Conservation (phyloP, 1,140 invertebrate species). For the Pogonomyrmex barbatus region DNA sequence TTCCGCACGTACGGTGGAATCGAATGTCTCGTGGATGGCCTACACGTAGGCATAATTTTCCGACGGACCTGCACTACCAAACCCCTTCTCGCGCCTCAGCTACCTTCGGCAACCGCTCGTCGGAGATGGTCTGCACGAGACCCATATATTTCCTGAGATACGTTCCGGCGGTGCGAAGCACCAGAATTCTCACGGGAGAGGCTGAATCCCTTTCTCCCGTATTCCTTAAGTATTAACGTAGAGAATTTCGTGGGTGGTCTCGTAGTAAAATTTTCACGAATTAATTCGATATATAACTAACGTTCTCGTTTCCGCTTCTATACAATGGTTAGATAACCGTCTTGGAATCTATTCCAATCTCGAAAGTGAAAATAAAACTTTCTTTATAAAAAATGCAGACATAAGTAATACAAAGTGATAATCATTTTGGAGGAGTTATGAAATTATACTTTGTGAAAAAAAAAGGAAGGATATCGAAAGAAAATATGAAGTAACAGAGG, state of each 20-base stretch:
- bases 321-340: too few relatives aligned
- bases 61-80: neutral
- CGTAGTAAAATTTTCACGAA: slow-evolving; percentile 51
- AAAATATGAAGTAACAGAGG: neutral
- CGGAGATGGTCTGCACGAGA: slow-evolving; percentile 46
- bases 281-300: slow-evolving; percentile 46
- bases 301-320: neutral
- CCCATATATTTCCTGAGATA: slow-evolving; percentile 62
- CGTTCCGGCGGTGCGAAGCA: slow-evolving; percentile 36
- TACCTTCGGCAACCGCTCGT: slow-evolving; percentile 13
- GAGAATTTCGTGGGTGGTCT: slow-evolving; percentile 57
- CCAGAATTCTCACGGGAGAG: slow-evolving; percentile 42
- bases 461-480: too few relatives aligned
- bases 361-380: neutral
- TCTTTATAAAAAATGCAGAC: neutral
- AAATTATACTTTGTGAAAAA: neutral
- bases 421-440: neutral
- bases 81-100: neutral
- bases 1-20: slow-evolving; percentile 10
- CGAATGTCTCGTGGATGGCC: slow-evolving; percentile 46
- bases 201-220: slow-evolving; percentile 47
- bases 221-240: slow-evolving; percentile 55
- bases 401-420: neutral
- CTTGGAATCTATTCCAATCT: neutral
- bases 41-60: slow-evolving; percentile 55